Evolutionary conservation across 2,113 vertebrate genomes (phyloP), one percentile per base, ranked within the genome.

Genomic region (Otocyon megalotis): DNA sequence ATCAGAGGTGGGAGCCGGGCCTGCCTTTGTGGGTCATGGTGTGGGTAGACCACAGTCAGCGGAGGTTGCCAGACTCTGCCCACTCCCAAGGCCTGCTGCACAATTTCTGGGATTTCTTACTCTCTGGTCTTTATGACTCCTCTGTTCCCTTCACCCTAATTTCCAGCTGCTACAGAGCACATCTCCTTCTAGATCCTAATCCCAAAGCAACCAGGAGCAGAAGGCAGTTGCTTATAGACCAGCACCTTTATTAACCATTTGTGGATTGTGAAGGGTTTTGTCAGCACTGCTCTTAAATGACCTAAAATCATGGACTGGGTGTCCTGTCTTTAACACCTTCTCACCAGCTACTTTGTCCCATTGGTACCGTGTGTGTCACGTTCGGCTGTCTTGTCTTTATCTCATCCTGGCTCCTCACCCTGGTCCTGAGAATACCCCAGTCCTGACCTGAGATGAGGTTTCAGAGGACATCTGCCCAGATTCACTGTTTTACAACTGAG

Each of bases 281-380:
- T 14, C 86, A 14, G 14, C 11, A 0, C 20, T 4, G 71, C 62
- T 50, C 65, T 8, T 58, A 2, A 35, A 2, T 4, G 15, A 15
- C 43, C 32, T 20, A 1, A 24, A 17, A 15, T 13, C 14, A 0
- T 0, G 5, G 1, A 1, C 3, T 37, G 5, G 48, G 50, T 0
- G 2, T 0, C 65, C 58, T 4, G 30, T 37, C 48, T 17, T 48
- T 9, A 48, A 16, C 76, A 0, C 0, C 17, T n/a, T n/a, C 60
- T 50, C 71, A 10, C 12, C 65, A 5, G 80, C 32, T 11, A 2
- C 22, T 8, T 3, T 17, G 4, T 43, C 62, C 65, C 58, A 11
- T 22, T 28, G n/a, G 37, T 28, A 35, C 20, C 32, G 24, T 3
- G 24, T 2, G 6, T 24, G 63, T 63, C 53, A 6, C 32, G 17